Percentiles rank a stretch among this genome's conserved stretches.
Evolutionary conservation across 2,113 vertebrate species (phyloP).

Genomic region (Gila orcuttii): DNA sequence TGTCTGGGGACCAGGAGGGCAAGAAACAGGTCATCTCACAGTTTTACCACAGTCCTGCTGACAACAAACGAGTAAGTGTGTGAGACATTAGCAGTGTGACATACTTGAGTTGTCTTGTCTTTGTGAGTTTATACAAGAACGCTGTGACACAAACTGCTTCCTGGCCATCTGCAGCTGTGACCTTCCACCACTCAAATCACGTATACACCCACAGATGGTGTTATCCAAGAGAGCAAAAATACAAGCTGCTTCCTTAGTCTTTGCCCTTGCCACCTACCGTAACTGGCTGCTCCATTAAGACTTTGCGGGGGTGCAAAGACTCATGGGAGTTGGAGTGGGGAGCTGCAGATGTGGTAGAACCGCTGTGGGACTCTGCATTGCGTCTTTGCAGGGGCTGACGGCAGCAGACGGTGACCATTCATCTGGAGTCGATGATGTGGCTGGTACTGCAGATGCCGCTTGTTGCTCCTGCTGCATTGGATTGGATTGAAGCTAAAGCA

Average conservation of each 20-base stretch:
- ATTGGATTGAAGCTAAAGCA: background rate
- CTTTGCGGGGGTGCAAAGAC: constrained; percentile 21
- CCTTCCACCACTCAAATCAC: background rate
- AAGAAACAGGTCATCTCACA: constrained; percentile 87
- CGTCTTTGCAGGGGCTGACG: constrained; percentile 30
- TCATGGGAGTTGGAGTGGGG: constrained; percentile 46
- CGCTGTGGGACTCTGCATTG: constrained; percentile 34
- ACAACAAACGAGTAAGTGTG: constrained; percentile 89
- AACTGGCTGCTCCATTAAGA: constrained; percentile 28
- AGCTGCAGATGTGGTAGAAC: background rate
- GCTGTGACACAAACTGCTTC: background rate
- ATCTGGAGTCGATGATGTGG: constrained; percentile 39
- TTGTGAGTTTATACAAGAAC: constrained; percentile 6
- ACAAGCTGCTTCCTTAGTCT: background rate
- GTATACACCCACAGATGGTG: constrained; percentile 14
- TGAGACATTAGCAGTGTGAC: background rate
- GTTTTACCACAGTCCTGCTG: constrained; percentile 96
- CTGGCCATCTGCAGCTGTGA: constrained; percentile 1
- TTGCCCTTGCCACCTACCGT: constrained; percentile 34
- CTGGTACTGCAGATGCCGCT: constrained; percentile 11
- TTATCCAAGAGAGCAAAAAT: constrained; percentile 12
- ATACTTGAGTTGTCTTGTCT: constrained; percentile 1
- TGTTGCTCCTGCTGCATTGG: background rate
- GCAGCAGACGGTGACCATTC: constrained; percentile 37
- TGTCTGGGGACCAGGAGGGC: constrained; percentile 67